Evolutionary conservation across 53 echinoderm and acorn worm species (phyloP), one percentile per base, ranked within the genome.

Genomic region (Luidia sarsii): DNA sequence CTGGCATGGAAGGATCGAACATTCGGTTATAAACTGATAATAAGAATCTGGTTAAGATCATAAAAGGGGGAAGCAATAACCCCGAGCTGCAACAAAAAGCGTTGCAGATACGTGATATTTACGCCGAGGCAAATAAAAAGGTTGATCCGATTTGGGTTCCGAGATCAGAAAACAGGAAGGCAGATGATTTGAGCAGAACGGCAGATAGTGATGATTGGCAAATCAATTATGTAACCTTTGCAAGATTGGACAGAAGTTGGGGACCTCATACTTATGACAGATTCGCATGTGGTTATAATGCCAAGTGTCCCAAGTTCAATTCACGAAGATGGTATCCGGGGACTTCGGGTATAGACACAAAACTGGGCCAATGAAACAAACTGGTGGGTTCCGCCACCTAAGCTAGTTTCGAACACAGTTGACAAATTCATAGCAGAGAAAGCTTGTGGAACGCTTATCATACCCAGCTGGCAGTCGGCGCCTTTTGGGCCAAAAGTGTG

Each of bases 361-460:
- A 10, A 18, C 2, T 50, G 82, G 81, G 50, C 9, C n/a, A 61
- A 10, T 6, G 14, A 67, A 16, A 36, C 39, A 20, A 68, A 68
- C 28, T 82, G 82, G 82, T 68, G 46, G 69, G 82, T 82, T n/a
- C 82, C 69, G 3, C 82, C 69, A 36, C 82, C 69, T 4, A 51
- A 57, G 50, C 45, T 67, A 7, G 27, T 53, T 2, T 66, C 23
- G 4, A 82, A 68, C 27, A 56, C 43, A 13, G 39, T 82, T 20
- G 82, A 68, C 16, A 82, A 82, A 64, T 9, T 69, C 1, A 36
- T 52, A n/a, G 2, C 15, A 10, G 82, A 81, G 23, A 43, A 31
- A 20, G 82, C 68, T n/a, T 50, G 24, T 7, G 68, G 68, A 4
- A 81, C 68, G 15, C 37, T 67, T 8, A 34, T 81, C 11, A 37